Evolutionary conservation across 2,888 invertebrate genomes (phyloP).

Genomic region (Doris montereyensis): DNA sequence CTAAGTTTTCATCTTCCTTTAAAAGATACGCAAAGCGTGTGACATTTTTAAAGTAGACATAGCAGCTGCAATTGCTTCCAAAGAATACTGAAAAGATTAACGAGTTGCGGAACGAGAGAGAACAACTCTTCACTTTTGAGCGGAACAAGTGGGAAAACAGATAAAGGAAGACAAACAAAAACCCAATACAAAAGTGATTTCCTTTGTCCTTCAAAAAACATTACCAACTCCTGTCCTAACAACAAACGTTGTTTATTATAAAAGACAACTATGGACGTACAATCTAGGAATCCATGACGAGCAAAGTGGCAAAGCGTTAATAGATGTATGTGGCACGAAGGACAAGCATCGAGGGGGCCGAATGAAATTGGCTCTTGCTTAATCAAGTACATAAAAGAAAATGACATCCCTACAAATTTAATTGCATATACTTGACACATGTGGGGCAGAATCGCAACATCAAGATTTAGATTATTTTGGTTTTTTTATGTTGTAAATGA

Average conservation of each 20-base stretch:
- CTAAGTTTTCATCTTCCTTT: not conserved
- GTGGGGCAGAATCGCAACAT: no score
- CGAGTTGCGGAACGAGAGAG: not conserved
- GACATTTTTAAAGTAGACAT: not conserved
- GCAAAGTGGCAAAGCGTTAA: not conserved
- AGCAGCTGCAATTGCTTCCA: not conserved
- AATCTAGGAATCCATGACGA: no score
- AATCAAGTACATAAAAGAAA: no score
- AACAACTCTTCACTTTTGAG: not conserved
- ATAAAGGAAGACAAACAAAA: not conserved
- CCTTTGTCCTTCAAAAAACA: constrained; percentile 1
- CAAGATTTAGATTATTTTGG: no score
- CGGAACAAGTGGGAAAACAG: not conserved
- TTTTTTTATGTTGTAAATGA: no score
- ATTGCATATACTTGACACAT: no score
- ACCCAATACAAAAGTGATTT: constrained; percentile 2
- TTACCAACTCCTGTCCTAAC: no score
- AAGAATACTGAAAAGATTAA: not conserved
- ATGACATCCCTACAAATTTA: not conserved
- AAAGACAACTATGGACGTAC: no score
- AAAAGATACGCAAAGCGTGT: constrained; percentile 17
- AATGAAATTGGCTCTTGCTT: no score
- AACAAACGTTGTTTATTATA: no score
- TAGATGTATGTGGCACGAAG: not conserved
- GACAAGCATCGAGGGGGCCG: no score